These are phyloP conservation scores for Napeogenes inachia DNA, from an alignment of 2,888 invertebrate species.

Conservation along the genomic window DNA sequence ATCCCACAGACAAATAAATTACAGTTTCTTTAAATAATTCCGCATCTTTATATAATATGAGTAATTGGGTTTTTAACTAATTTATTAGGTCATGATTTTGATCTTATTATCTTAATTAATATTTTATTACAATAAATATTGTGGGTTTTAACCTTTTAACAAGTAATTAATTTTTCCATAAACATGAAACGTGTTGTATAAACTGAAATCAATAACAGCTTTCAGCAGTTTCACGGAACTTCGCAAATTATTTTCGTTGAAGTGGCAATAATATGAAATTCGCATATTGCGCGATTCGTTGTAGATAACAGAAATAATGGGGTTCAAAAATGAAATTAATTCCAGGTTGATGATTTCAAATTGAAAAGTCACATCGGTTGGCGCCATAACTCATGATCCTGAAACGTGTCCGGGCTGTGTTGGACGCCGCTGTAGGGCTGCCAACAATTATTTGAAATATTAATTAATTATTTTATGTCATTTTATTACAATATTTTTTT, in stretches of 20 bases:
- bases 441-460: slow-evolving; percentile 25
- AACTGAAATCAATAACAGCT: slow-evolving; percentile 20
- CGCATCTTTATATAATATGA: slow-evolving; percentile 5
- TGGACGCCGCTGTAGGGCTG: slow-evolving; percentile 65
- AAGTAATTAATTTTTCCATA: not conserved
- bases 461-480: not conserved
- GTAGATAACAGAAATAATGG: slow-evolving; percentile 77
- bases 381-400: slow-evolving; percentile 77
- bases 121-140: too few relatives aligned
- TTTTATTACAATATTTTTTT: too few relatives aligned
- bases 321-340: slow-evolving; percentile 78
- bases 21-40: not conserved
- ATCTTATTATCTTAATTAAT: not conserved
- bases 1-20: slow-evolving; percentile 22
- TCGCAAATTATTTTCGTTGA: slow-evolving; percentile 65
- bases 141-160: too few relatives aligned
- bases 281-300: slow-evolving; percentile 73
- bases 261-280: slow-evolving; percentile 68
- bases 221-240: slow-evolving; percentile 27
- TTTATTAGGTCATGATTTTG: slow-evolving; percentile 7
- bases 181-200: not conserved
- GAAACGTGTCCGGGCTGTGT: slow-evolving; percentile 76
- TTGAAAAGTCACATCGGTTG: slow-evolving; percentile 79
- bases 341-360: slow-evolving; percentile 79
- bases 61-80: slow-evolving; percentile 19